These are phyloP conservation scores for Odiellus spinosus DNA, from an alignment of 2,888 invertebrate species.

Conservation along the genomic window DNA sequence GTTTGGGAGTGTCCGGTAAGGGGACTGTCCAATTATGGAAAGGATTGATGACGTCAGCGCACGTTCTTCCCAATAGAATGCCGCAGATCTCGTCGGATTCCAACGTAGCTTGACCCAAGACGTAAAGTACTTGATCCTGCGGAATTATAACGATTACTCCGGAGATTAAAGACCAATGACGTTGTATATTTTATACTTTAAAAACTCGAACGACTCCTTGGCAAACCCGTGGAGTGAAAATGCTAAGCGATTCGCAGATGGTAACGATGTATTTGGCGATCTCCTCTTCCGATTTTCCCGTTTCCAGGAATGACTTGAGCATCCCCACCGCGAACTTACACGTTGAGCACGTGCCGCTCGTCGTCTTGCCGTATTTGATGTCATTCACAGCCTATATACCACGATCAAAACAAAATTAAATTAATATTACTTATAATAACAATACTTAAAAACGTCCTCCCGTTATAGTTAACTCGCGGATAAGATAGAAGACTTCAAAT, in stretches of 20 bases:
- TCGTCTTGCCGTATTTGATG: not conserved
- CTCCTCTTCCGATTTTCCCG: conserved; percentile 17
- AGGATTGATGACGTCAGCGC: conserved; percentile 15
- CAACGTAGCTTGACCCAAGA: conserved; percentile 13
- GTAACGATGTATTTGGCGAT: conserved; percentile 11
- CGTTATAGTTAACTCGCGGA: too few relatives aligned
- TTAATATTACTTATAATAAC: not conserved
- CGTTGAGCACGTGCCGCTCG: conserved; percentile 7
- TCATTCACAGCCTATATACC: not conserved
- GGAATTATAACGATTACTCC: conserved; percentile 3
- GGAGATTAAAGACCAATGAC: not conserved
- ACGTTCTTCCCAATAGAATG: conserved; percentile 12
- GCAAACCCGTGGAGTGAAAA: conserved; percentile 17
- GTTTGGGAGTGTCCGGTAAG: conserved; percentile 17
- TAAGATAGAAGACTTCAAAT: too few relatives aligned
- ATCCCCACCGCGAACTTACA: conserved; percentile 16
- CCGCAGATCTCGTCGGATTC: conserved; percentile 18
- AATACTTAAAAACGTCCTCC: too few relatives aligned
- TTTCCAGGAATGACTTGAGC: conserved; percentile 15
- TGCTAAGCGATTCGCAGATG: conserved; percentile 14
- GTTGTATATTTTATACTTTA: conserved; percentile 13
- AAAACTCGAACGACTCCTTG: conserved; percentile 15
- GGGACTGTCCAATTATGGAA: conserved; percentile 20
- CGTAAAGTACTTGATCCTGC: conserved; percentile 18
- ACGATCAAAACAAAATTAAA: not conserved